Conservation (phyloP, 2,888 invertebrate species). For the Acleris sparsana region DNA sequence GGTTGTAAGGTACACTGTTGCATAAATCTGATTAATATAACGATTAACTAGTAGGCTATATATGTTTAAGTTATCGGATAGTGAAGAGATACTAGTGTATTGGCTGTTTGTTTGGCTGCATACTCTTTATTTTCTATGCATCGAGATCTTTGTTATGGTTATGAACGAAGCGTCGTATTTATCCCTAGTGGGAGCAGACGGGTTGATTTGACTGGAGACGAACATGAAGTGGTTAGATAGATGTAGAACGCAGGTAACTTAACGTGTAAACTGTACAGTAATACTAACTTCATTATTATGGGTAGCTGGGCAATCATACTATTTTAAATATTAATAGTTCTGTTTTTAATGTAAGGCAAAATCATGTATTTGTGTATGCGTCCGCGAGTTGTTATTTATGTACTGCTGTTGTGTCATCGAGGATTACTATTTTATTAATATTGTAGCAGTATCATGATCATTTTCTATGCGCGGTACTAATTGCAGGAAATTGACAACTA, state of each 20-base stretch:
- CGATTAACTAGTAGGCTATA: conserved; percentile 69
- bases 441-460: conserved; percentile 39
- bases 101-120: conserved; percentile 54
- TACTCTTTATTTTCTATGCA: conserved; percentile 51
- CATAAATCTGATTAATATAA: conserved; percentile 81
- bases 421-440: conserved; percentile 37
- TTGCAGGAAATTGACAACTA: conserved; percentile 43
- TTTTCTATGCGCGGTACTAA: conserved; percentile 42
- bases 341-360: conserved; percentile 62
- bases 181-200: conserved; percentile 56
- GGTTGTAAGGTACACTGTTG: conserved; percentile 77
- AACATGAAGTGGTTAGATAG: conserved; percentile 66
- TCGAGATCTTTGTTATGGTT: conserved; percentile 44
- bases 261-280: conserved; percentile 76
- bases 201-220: conserved; percentile 51
- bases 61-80: conserved; percentile 68
- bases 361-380: conserved; percentile 68
- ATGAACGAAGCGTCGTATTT: conserved; percentile 37
- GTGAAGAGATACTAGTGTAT: conserved; percentile 63
- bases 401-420: conserved; percentile 43
- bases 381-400: conserved; percentile 63
- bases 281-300: conserved; percentile 79
- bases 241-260: conserved; percentile 70
- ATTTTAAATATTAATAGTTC: conserved; percentile 70
- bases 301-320: conserved; percentile 82